Percentiles rank a stretch among this genome's conserved stretches.
Evolutionary conservation across 2,797 vertebrate genomes (phyloP).

Genomic region (Sternarchorhynchus goeldii): DNA sequence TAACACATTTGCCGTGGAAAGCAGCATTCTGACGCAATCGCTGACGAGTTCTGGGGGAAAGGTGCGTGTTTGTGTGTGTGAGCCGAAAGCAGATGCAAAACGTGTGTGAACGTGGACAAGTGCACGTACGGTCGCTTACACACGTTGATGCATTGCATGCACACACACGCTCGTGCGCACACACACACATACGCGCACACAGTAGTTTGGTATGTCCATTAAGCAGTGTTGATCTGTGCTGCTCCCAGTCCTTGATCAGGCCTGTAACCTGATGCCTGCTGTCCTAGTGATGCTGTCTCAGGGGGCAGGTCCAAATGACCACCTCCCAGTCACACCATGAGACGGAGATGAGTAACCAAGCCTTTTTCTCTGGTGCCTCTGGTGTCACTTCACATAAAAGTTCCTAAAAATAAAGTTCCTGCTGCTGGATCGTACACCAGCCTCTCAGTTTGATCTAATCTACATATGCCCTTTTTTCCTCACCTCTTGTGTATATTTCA

Average conservation of each 20-base stretch:
- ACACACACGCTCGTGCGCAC: not conserved
- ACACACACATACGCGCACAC: not conserved
- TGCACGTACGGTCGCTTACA: not conserved
- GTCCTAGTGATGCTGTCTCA: slow-evolving; percentile 19
- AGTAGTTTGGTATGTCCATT: not conserved
- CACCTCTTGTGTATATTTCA: not conserved
- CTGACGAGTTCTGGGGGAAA: not conserved
- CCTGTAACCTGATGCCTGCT: slow-evolving; percentile 42
- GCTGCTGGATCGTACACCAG: not conserved
- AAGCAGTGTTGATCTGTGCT: slow-evolving; percentile 6
- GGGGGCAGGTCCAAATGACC: slow-evolving; percentile 36
- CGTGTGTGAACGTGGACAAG: not conserved
- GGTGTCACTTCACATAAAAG: not conserved
- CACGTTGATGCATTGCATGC: not conserved
- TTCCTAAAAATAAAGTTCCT: too few species aligned
- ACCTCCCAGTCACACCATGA: not conserved
- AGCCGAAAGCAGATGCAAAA: slow-evolving; percentile 2
- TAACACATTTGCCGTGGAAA: not conserved
- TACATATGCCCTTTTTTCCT: not conserved
- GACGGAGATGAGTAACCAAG: slow-evolving; percentile 12
- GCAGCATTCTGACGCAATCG: not conserved
- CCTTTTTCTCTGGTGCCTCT: not conserved
- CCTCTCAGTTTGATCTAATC: not conserved
- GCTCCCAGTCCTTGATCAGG: not conserved
- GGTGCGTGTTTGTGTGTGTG: slow-evolving; percentile 15